Conservation (phyloP, 1,140 invertebrate genomes). For the Drosophila tristis region DNA sequence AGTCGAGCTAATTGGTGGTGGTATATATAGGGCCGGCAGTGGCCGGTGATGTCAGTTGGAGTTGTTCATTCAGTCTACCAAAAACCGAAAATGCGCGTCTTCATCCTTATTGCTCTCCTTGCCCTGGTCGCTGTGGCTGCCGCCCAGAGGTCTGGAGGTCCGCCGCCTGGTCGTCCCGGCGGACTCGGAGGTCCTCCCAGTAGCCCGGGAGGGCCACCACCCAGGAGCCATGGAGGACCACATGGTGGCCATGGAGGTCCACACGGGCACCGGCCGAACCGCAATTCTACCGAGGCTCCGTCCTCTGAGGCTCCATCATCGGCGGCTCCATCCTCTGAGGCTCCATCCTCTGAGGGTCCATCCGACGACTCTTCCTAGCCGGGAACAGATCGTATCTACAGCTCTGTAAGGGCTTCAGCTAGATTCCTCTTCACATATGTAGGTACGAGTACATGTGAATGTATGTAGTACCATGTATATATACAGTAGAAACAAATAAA, state of each 20-base stretch:
- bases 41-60: conserved; percentile 3
- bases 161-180: not conserved
- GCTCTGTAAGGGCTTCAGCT: too few species aligned
- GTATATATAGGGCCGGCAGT: conserved; percentile 20
- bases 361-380: too few species aligned
- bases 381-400: too few species aligned
- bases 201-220: not conserved
- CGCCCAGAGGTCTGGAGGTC: not conserved
- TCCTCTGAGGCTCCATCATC: conserved; percentile 22
- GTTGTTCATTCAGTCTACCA: conserved; percentile 15
- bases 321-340: too few species aligned
- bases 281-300: not conserved
- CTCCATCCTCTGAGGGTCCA: too few species aligned
- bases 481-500: not conserved
- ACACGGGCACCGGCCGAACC: too few species aligned
- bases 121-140: conserved; percentile 27
- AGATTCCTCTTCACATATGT: too few species aligned
- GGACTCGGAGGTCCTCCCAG: not conserved
- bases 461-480: not conserved
- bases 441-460: not conserved
- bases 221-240: not conserved
- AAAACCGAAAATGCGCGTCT: conserved; percentile 24
- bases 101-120: conserved; percentile 26
- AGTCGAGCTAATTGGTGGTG: not conserved
- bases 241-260: not conserved